A percentile compares a stretch with the other conserved stretches of the same genome.
Evolutionary conservation across 2,797 vertebrate genomes (phyloP).

Genomic region (Taenioides sp.): DNA sequence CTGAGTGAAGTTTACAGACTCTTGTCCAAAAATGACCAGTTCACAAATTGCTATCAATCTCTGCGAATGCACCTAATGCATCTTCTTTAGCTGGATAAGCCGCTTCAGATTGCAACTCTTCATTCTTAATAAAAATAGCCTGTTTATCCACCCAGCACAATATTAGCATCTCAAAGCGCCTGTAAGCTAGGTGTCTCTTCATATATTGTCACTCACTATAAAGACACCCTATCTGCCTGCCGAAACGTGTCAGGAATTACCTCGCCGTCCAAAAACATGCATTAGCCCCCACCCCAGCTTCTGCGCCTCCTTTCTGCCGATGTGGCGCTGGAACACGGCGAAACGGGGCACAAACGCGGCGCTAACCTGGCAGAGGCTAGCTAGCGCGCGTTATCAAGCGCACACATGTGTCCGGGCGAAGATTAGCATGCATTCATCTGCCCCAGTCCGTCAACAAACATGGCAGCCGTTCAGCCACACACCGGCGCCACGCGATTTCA

Average conservation of each 20-base stretch:
- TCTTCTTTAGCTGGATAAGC: conserved; percentile 9
- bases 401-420: conserved; percentile 85
- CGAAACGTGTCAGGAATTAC: conserved; percentile 83
- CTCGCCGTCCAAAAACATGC: conserved; percentile 82
- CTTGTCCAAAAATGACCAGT: not conserved
- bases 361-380: conserved; percentile 83
- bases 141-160: conserved; percentile 64
- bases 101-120: conserved; percentile 51
- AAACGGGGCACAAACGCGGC: conserved; percentile 59
- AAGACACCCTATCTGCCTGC: conserved; percentile 80
- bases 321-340: conserved; percentile 80
- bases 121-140: conserved; percentile 70
- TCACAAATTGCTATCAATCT: not conserved
- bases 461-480: conserved; percentile 81
- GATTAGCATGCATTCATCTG: conserved; percentile 87
- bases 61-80: not conserved
- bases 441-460: conserved; percentile 86
- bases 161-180: conserved; percentile 67
- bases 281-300: conserved; percentile 83
- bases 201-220: conserved; percentile 77
- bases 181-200: conserved; percentile 73
- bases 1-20: not conserved
- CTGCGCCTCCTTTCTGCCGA: conserved; percentile 77
- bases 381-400: conserved; percentile 82
- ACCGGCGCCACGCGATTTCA: conserved; percentile 81